Conservation (phyloP, 2,797 vertebrate genomes). For the Harpagifer antarcticus region DNA sequence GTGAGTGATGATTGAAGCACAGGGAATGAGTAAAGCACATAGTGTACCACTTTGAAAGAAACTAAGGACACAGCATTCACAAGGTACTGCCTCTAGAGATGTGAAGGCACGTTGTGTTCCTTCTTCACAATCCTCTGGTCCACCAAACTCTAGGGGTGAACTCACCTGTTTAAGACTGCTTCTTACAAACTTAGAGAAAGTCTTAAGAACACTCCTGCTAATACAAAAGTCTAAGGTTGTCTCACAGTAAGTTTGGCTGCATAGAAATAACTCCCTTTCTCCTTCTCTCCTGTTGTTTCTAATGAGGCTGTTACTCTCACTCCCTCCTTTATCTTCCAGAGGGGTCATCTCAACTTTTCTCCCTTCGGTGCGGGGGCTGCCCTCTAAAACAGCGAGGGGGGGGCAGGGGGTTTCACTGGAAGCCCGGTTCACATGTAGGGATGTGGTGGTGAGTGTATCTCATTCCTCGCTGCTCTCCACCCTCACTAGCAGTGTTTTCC, state of each 20-base stretch:
- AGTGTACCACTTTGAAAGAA: slow-evolving; percentile 46
- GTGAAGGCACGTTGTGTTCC: slow-evolving; percentile 48
- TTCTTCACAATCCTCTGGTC: slow-evolving; percentile 37
- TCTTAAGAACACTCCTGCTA: slow-evolving; percentile 11
- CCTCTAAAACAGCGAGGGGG: slow-evolving; percentile 77
- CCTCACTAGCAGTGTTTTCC: slow-evolving; percentile 69
- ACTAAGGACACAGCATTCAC: slow-evolving; percentile 30
- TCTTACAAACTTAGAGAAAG: neutral
- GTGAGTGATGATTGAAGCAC: slow-evolving; percentile 30
- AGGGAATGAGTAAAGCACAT: slow-evolving; percentile 45
- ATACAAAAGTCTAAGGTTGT: slow-evolving; percentile 4
- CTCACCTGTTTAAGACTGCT: slow-evolving; percentile 2
- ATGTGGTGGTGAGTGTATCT: slow-evolving; percentile 80
- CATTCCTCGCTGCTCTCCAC: slow-evolving; percentile 49
- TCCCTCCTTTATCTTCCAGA: slow-evolving; percentile 80
- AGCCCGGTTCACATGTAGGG: slow-evolving; percentile 67
- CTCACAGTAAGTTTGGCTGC: slow-evolving; percentile 6
- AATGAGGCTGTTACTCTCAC: slow-evolving; percentile 53
- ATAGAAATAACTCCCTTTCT: slow-evolving; percentile 5
- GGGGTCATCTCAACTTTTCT: slow-evolving; percentile 89
- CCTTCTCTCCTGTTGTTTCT: slow-evolving; percentile 27
- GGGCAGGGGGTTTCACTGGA: slow-evolving; percentile 66
- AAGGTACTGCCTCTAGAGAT: slow-evolving; percentile 37
- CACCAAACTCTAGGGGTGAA: slow-evolving; percentile 37
- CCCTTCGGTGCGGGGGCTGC: slow-evolving; percentile 89